Base-by-base conservation (phyloP, 2,888 invertebrate genomes). In the Aricia artaxerxes region DNA sequence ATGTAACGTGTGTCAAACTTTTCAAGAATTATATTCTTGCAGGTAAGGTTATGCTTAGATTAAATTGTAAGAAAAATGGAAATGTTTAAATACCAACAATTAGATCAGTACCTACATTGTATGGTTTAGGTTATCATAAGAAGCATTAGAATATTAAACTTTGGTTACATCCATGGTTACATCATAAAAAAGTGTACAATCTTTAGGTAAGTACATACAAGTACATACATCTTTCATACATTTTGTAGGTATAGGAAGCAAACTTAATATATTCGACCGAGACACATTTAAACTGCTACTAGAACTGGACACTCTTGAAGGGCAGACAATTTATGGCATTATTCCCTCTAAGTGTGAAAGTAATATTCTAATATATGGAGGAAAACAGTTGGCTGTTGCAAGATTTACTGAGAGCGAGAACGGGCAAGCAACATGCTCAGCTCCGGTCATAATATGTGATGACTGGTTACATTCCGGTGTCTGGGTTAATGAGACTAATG, bases 391-490 rank as follows among this genome's bases (percentile, higher is more conserved):
- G 73, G 91, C 92, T 79, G 82, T 93, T 4, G 83, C 87, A 11
- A 79, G 80, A 35, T 77, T 83, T 61, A 24, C 38, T 60, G 79
- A 79, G 53, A 82, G 11, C 78, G 83, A 82, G 73, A 82, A 80
- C 77, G 13, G 80, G 13, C 85, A 86, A 78, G 72, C 60, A 73
- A 87, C 81, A 78, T 69, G 83, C 2, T 86, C 88, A 77, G 83
- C 87, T 16, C 84, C 90, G 0, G 79, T 90, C 5, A 83, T 88
- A 5, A 83, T 88, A 5, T 92, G 95, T 83, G 89, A 92, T 82
- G 97, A 97, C 85, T 97, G 97, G 97, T 91, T 97, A 44, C 95
- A 96, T 85, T 92, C 95, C 64, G 95, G 94, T 0, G 87, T 91
- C 75, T 96, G 96, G 94, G 82, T 95, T 0, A 85, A 91, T 78